Evolutionary conservation across 2,888 invertebrate species (phyloP), one percentile per base, ranked within the genome.

Genomic region (Andrena hattorfiana): DNA sequence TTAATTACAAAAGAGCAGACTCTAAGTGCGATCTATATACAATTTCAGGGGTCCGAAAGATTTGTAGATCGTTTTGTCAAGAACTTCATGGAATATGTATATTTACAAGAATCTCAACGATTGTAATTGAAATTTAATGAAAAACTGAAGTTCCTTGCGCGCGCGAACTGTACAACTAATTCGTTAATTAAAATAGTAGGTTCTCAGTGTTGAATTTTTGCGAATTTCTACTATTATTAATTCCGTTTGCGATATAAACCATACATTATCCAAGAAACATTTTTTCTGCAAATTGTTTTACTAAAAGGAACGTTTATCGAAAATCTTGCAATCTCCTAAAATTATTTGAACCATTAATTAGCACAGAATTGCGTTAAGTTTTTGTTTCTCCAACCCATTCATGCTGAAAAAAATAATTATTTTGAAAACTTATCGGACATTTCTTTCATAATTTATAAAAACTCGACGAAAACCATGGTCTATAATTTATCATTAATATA

Each of bases 401-500:
- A 26, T 7, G 48, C 42, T 66, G 30, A 62, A 26, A 42, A 42
- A 42, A 63, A 51, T 42, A 8, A 66, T 49, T 10, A 10, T 23
- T 66, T 16, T 26, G 54, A 69, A 69, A 28, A 71, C 48, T 48
- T 62, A n/a, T 71, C 23, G 23, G 48, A 62, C n/a, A 71, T 56
- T 66, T 68, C 23, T 20, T 60, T 28, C 63, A 26, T 20, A 69
- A 68, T 72, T 23, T 23, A 60, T 67, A 81, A 16, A 64, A 66
- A 59, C 66, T 51, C 48, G 42, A 66, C 66, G 20, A 59, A 64
- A 80, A 66, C 8, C n/a, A 64, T 66, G 48, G 13, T 56, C 8
- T 68, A 56, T 54, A 49, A 64, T 66, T 78, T 87, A 85, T 85
- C 78, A 78, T 89, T 91, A 93, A 91, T 92, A 89, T 91, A 91